Percentiles rank a stretch among this genome's conserved stretches.
These are phyloP conservation scores for Strigops habroptila DNA, from an alignment of 2,113 vertebrate species.

Conservation along the genomic window DNA sequence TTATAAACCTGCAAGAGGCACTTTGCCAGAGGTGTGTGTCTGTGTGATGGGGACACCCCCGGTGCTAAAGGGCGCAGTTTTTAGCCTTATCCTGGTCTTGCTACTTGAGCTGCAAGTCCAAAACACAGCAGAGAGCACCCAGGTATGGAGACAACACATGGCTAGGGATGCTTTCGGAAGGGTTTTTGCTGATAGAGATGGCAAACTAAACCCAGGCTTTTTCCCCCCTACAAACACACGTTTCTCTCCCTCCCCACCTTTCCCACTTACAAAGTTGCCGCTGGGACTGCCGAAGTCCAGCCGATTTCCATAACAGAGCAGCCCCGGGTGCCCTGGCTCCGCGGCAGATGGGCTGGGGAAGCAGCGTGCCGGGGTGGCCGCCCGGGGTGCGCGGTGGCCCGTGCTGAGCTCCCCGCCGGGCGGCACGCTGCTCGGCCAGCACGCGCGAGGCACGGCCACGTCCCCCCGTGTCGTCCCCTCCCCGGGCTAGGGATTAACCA, in stretches of 20 bases:
- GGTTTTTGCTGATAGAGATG: neutral
- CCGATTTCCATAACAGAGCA: constrained; percentile 66
- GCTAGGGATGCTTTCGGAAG: neutral
- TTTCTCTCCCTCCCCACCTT: neutral
- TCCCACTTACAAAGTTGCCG: neutral
- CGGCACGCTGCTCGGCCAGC: constrained; percentile 20
- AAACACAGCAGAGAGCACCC: neutral
- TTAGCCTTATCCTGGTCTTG: neutral
- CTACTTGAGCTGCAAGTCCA: neutral
- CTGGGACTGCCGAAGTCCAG: neutral
- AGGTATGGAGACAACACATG: rapidly evolving
- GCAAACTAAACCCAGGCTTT: rapidly evolving
- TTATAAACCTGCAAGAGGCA: neutral
- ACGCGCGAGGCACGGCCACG: neutral
- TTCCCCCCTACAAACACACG: rapidly evolving
- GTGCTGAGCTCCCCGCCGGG: constrained; percentile 32
- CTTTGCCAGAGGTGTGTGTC: neutral
- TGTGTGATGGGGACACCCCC: rapidly evolving
- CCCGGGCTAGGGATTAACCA: constrained; percentile 83
- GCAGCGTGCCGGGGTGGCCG: neutral
- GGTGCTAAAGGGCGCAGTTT: neutral
- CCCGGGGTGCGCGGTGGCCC: neutral
- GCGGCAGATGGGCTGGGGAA: constrained; percentile 74
- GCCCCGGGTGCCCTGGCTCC: constrained; percentile 31
- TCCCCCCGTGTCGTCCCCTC: constrained; percentile 62